These are phyloP conservation scores for Pimephales promelas DNA, from an alignment of 2,113 vertebrate genomes.

Conservation along the genomic window DNA sequence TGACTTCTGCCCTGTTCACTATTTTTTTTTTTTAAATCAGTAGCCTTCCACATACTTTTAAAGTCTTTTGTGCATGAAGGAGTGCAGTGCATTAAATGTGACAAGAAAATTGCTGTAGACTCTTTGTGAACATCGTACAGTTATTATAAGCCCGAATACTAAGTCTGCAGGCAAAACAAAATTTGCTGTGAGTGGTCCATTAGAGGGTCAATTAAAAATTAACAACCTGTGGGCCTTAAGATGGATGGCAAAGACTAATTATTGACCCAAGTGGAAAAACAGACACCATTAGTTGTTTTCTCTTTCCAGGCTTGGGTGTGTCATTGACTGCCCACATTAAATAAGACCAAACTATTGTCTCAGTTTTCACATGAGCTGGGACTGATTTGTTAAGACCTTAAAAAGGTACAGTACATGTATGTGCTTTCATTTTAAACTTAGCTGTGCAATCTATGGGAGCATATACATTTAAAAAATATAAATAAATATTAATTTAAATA, in stretches of 20 bases:
- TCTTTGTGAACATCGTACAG: background rate
- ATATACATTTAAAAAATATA: background rate
- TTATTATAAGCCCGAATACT: constrained; percentile 7
- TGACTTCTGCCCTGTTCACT: background rate
- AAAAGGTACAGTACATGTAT: background rate
- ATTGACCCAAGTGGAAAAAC: constrained; percentile 33
- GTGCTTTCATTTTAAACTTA: background rate
- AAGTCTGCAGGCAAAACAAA: background rate
- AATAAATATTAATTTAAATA: no score
- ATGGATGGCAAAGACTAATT: constrained; percentile 19
- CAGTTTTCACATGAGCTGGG: constrained; percentile 1
- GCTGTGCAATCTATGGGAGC: background rate
- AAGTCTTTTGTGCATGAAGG: background rate
- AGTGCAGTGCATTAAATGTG: background rate
- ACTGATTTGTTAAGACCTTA: background rate
- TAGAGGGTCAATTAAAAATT: constrained; percentile 32
- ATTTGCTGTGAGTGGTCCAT: background rate
- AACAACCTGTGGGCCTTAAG: constrained; percentile 8
- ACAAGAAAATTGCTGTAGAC: constrained; percentile 15
- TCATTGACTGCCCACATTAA: background rate
- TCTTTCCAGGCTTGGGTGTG: constrained; percentile 31
- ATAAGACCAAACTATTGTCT: constrained; percentile 13
- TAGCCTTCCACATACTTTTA: background rate
- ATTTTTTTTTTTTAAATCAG: background rate
- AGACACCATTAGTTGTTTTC: constrained; percentile 16